Evolutionary conservation across 2,113 vertebrate genomes (phyloP).

Genomic region (Chrysemys picta): DNA sequence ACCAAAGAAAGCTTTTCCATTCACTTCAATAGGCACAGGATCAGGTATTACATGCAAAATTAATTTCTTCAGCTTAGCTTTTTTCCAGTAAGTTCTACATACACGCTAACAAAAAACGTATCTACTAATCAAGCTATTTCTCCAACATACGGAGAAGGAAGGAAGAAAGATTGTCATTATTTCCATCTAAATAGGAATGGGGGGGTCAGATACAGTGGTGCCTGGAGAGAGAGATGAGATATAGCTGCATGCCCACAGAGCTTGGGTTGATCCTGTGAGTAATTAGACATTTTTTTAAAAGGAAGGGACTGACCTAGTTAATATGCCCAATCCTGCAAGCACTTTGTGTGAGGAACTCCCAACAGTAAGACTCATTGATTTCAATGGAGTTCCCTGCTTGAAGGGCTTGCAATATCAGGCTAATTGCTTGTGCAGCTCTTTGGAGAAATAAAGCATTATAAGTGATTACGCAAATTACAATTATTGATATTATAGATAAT

Average conservation of each 20-base stretch:
- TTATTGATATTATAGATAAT: not conserved
- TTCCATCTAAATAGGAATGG: not conserved
- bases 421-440: not conserved
- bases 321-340: accelerated
- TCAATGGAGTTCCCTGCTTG: accelerated
- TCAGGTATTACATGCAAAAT: not conserved
- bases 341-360: accelerated
- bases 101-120: too few relatives aligned
- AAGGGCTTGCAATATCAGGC: not conserved
- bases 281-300: not conserved
- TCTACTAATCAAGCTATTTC: too few relatives aligned
- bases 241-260: accelerated
- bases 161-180: not conserved
- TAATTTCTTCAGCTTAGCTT: not conserved
- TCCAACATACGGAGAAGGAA: not conserved
- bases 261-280: not conserved
- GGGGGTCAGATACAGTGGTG: not conserved
- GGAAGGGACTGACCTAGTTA: not conserved
- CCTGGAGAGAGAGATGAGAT: not conserved
- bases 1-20: not conserved
- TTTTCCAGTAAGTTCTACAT: not conserved
- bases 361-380: accelerated
- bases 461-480: not conserved
- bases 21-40: not conserved
- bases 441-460: not conserved